Evolutionary conservation across 1,140 invertebrate species (phyloP).

Genomic region (Meloidogyne floridensis): DNA sequence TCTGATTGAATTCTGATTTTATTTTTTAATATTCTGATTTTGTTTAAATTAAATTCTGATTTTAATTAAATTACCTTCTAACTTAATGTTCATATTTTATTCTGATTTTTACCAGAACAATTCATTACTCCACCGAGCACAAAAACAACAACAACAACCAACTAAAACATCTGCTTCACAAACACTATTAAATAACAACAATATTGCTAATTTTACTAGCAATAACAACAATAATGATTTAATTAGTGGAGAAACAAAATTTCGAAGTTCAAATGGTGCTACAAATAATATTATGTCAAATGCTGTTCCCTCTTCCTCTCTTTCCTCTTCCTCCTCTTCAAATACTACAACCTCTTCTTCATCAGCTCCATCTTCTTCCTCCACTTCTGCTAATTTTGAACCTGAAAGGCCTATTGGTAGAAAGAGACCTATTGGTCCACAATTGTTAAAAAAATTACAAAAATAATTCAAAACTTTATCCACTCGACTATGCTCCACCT

Average conservation of each 20-base stretch:
- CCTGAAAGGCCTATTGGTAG: constrained; percentile 91
- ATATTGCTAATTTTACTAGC: background rate
- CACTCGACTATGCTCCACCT: too few species aligned
- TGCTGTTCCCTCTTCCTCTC: background rate
- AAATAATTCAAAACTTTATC: too few species aligned
- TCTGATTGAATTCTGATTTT: background rate
- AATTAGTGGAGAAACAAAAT: background rate
- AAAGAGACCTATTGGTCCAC: too few species aligned
- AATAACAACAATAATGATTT: background rate
- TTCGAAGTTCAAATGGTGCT: constrained; percentile 4
- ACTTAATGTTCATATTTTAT: background rate
- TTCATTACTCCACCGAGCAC: constrained; percentile 20
- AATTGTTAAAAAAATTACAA: too few species aligned
- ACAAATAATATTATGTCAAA: background rate
- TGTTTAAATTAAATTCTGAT: too few species aligned
- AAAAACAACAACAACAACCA: constrained; percentile 21
- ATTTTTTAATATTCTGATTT: background rate
- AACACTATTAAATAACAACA: constrained; percentile 6
- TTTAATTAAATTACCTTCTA: too few species aligned
- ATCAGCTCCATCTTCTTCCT: constrained; percentile 10
- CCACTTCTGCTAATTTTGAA: constrained; percentile 66
- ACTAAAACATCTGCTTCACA: background rate
- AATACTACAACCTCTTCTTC: constrained; percentile 8
- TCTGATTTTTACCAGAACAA: constrained; percentile 11
- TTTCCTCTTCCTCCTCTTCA: background rate